Conservation (phyloP, 2,113 vertebrate species). For the Alethe castanea region DNA sequence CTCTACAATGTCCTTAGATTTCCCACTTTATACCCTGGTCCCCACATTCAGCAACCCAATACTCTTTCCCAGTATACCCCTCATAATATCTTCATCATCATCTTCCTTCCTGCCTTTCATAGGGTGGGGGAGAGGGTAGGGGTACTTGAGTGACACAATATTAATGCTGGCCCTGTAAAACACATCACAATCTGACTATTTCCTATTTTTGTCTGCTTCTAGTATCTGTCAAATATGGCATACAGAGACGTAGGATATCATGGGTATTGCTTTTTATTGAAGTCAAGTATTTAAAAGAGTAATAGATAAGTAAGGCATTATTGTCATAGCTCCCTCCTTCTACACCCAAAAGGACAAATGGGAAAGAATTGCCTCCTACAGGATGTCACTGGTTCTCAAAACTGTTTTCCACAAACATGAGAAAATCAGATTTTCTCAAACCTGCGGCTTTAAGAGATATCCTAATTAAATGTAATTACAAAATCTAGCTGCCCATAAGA, state of each 20-base stretch:
- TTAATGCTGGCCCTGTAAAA: neutral
- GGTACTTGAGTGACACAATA: neutral
- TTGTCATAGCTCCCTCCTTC: neutral
- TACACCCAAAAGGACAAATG: neutral
- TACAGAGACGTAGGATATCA: neutral
- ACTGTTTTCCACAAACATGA: neutral
- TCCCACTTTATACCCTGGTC: neutral
- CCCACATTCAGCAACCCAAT: neutral
- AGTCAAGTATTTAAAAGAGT: neutral
- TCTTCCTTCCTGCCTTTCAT: neutral
- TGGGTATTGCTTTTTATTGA: neutral
- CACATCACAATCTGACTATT: neutral
- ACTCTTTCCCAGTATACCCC: neutral
- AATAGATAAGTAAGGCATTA: neutral
- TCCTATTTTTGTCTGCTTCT: neutral
- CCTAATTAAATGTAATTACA: neutral
- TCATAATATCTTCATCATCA: neutral
- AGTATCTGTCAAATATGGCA: neutral
- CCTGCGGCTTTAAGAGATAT: neutral
- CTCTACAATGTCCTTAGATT: neutral
- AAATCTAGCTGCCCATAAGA: neutral
- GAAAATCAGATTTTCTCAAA: neutral
- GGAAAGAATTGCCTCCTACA: neutral
- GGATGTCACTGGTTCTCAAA: neutral
- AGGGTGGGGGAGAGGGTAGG: fast-evolving